Conservation (phyloP, 2,113 vertebrate genomes). For the Struthidea cinerea region DNA sequence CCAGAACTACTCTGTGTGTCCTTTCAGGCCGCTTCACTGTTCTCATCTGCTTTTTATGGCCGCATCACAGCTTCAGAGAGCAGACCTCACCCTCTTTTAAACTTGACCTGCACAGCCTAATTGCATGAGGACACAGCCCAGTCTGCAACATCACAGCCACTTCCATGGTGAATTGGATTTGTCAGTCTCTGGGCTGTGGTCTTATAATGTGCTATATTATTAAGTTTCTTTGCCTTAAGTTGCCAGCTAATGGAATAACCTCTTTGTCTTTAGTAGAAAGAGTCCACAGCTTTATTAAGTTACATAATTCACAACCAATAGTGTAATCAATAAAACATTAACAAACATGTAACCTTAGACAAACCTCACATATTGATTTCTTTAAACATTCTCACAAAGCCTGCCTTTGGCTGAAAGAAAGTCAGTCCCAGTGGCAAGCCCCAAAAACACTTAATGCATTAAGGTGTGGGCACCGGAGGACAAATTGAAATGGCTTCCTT, state of each 20-base stretch:
- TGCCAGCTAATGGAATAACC: slow-evolving; percentile 70
- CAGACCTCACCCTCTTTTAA: not conserved
- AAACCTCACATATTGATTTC: slow-evolving; percentile 68
- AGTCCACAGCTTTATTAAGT: slow-evolving; percentile 69
- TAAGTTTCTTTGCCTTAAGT: slow-evolving; percentile 63
- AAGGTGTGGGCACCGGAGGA: not conserved
- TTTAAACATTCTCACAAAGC: slow-evolving; percentile 57
- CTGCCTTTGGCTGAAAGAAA: not conserved
- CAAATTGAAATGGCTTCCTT: not conserved
- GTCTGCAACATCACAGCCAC: slow-evolving; percentile 36
- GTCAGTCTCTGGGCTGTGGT: slow-evolving; percentile 37
- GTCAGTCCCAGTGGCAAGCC: not conserved
- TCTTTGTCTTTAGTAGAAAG: slow-evolving; percentile 60
- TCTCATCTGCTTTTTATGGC: not conserved
- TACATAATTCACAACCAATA: slow-evolving; percentile 72
- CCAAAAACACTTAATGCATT: not conserved
- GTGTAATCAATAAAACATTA: slow-evolving; percentile 74
- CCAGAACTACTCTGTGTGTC: not conserved
- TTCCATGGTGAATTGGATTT: slow-evolving; percentile 55
- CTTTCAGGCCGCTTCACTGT: not conserved
- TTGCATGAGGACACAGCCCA: not conserved
- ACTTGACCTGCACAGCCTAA: not conserved
- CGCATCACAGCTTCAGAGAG: not conserved
- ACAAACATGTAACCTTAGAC: slow-evolving; percentile 66
- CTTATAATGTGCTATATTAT: slow-evolving; percentile 48